A percentile compares a stretch with the other conserved stretches of the same genome.
phyloP scores from a whole-genome alignment of 2,797 vertebrate species.

The Mus spretus region DNA sequence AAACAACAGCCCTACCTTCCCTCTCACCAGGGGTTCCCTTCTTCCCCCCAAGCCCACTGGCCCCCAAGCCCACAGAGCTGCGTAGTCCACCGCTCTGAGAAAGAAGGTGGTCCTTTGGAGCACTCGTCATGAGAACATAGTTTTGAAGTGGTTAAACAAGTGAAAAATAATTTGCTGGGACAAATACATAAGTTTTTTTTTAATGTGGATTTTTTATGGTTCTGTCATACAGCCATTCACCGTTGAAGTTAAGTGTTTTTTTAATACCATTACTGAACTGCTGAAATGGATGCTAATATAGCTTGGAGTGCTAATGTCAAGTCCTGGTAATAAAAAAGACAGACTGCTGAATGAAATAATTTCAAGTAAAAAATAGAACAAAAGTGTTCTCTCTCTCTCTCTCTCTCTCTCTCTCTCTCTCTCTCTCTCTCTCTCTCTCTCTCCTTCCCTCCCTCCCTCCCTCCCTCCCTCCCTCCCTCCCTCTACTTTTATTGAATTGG shows the following conservation, averaged over 20 bases:
- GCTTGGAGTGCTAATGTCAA: slow-evolving; percentile 93
- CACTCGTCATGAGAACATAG: slow-evolving; percentile 80
- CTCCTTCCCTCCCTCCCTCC: slow-evolving; percentile 83
- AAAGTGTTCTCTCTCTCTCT: slow-evolving; percentile 86
- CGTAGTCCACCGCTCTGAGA: slow-evolving; percentile 61
- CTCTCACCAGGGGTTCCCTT: slow-evolving; percentile 42
- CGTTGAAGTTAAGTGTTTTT: slow-evolving; percentile 93
- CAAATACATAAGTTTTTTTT: slow-evolving; percentile 90
- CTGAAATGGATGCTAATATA: slow-evolving; percentile 93
- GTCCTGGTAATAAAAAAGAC: slow-evolving; percentile 93
- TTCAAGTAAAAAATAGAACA: slow-evolving; percentile 92
- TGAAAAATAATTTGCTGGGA: slow-evolving; percentile 90
- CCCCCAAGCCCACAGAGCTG: slow-evolving; percentile 44
- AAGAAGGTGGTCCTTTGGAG: slow-evolving; percentile 78
- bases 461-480: slow-evolving; percentile 82
- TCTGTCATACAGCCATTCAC: slow-evolving; percentile 91
- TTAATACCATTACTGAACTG: slow-evolving; percentile 92
- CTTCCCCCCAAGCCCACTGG: slow-evolving; percentile 24
- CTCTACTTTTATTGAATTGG: slow-evolving; percentile 92
- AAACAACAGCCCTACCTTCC: slow-evolving; percentile 68
- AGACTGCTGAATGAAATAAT: slow-evolving; percentile 94
- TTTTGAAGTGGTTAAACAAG: slow-evolving; percentile 91
- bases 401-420: slow-evolving; percentile 80
- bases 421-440: slow-evolving; percentile 83
- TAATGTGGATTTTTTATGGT: slow-evolving; percentile 92